A percentile compares a stretch with the other conserved stretches of the same genome.
Conservation (phyloP, 2,888 invertebrate genomes). For the Brachypalpus laphriformis region DNA sequence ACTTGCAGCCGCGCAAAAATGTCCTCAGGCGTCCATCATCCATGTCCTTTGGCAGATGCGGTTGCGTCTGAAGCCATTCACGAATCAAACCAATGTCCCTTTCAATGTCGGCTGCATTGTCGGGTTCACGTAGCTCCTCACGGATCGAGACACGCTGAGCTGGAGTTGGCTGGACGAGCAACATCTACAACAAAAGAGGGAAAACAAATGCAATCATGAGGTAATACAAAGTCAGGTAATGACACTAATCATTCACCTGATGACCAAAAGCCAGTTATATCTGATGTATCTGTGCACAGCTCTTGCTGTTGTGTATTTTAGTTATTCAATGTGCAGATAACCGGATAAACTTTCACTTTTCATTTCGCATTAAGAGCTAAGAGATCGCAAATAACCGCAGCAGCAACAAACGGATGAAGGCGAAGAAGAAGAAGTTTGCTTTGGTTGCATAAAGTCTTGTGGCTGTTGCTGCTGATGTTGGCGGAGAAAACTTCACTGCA, state of each 20-base stretch:
- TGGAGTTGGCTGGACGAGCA: constrained; percentile 87
- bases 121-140: constrained; percentile 87
- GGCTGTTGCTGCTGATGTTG: not conserved
- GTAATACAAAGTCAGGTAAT: constrained; percentile 24
- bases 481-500: not conserved
- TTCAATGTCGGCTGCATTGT: constrained; percentile 84
- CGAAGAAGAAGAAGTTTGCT: not conserved
- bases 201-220: not conserved
- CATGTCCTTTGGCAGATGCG: constrained; percentile 87
- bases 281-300: constrained; percentile 1
- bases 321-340: constrained; percentile 64
- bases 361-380: constrained; percentile 4
- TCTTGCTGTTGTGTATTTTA: constrained; percentile 26
- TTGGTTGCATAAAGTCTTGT: constrained; percentile 5
- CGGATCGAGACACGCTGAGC: constrained; percentile 88
- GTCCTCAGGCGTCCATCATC: constrained; percentile 91
- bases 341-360: constrained; percentile 71
- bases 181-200: constrained; percentile 82
- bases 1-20: constrained; percentile 93
- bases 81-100: constrained; percentile 86
- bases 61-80: constrained; percentile 88
- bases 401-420: not conserved
- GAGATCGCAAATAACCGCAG: constrained; percentile 30
- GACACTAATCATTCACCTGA: constrained; percentile 11
- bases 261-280: not conserved